Evolutionary conservation across 2,113 vertebrate genomes (phyloP), one percentile per base, ranked within the genome.

Genomic region (Rhinoptilus africanus): DNA sequence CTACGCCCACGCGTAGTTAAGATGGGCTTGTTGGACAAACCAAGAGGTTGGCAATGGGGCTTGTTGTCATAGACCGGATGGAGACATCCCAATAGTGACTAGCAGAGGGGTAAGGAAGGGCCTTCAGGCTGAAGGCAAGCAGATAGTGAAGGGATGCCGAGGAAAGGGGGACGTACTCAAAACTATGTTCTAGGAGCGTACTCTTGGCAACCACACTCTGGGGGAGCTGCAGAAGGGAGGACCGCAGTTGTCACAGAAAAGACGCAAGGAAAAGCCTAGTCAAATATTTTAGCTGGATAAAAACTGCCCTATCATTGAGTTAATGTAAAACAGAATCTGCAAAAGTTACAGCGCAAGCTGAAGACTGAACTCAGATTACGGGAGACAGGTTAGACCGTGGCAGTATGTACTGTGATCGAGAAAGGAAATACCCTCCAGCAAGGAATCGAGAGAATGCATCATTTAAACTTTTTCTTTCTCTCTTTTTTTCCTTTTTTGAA

Each of bases 241-340:
- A 60, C 68, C 68, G 35, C 4, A 23, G 74, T 24, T 92, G 41
- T 79, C 48, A 83, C 0, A 0, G 34, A 95, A 68, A 62, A 79
- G 87, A 93, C 2, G 5, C 0, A 0, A 91, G 73, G 45, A 63
- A 82, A 84, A 96, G 35, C 26, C 45, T 47, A 37, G 53, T 82
- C 60, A 93, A 91, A 85, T 88, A 68, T 57, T 81, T 68, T 11
- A 96, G 66, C 71, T 85, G 74, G 60, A 78, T 74, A 60, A 85
- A 92, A 92, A 34, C 26, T 74, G 51, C 51, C 37, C 57, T 81
- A n/a, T 86, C 32, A 22, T 8, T 62, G 47, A 84, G 63, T 78
- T 94, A 91, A 94, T 82, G 63, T 43, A 83, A 96, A 95, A 81
- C 69, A 91, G 89, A 84, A 75, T 64, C 76, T 72, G 60, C 12